phyloP scores from a whole-genome alignment of 2,888 invertebrate genomes.

The Aporophyla lueneburgensis region DNA sequence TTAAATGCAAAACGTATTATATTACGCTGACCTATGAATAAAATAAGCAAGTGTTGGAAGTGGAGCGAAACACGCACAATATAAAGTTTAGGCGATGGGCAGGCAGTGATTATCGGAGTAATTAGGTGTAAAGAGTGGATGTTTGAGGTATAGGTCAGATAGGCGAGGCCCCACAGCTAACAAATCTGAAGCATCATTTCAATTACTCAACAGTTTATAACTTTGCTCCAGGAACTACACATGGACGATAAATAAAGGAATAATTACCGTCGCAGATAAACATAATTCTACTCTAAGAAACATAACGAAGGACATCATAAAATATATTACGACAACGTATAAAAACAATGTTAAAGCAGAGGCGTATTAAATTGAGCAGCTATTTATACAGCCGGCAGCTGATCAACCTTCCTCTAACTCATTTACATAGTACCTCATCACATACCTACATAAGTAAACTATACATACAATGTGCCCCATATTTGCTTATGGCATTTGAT shows the following conservation, averaged over 20 bases:
- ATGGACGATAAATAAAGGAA: not conserved
- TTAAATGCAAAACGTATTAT: not conserved
- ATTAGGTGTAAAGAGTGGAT: not conserved
- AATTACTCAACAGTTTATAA: not conserved
- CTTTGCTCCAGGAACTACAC: not conserved
- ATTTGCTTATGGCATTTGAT: constrained; percentile 68
- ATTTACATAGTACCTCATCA: constrained; percentile 77
- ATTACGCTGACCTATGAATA: constrained; percentile 16
- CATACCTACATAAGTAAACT: constrained; percentile 64
- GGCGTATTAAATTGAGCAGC: constrained; percentile 71
- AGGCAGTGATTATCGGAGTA: not conserved
- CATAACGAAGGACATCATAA: constrained; percentile 37
- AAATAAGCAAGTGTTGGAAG: not conserved
- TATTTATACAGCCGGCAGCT: constrained; percentile 81
- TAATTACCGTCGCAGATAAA: not conserved
- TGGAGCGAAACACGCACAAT: not conserved
- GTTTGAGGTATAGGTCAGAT: not conserved
- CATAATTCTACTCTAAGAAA: constrained; percentile 28
- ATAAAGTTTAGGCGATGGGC: not conserved
- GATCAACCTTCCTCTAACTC: constrained; percentile 77
- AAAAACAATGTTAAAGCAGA: constrained; percentile 69
- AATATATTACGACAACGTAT: constrained; percentile 46
- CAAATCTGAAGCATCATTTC: not conserved
- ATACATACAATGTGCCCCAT: constrained; percentile 63
- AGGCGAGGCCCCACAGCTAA: not conserved